Evolutionary conservation across 1,140 invertebrate species (phyloP).

Genomic region (Cyphomyrmex costatus): DNA sequence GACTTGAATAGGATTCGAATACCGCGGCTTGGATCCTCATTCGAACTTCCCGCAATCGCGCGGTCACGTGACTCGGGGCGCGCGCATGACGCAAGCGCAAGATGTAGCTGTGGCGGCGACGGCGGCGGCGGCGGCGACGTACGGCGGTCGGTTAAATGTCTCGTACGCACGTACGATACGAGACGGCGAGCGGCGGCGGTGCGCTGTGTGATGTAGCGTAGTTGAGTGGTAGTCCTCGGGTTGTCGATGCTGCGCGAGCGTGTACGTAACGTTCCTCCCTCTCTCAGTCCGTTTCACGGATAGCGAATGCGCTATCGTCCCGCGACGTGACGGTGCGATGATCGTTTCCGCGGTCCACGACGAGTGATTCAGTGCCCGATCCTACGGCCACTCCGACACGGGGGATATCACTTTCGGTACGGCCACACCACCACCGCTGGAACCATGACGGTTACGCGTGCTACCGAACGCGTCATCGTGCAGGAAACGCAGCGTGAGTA

Average conservation of each 20-base stretch:
- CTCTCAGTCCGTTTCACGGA: background rate
- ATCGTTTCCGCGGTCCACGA: constrained; percentile 62
- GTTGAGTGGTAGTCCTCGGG: constrained; percentile 46
- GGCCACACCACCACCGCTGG: constrained; percentile 54
- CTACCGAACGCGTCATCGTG: constrained; percentile 33
- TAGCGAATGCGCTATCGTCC: constrained; percentile 43
- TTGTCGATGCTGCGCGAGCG: constrained; percentile 42
- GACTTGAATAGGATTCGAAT: too few relatives aligned
- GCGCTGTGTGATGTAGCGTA: constrained; percentile 31
- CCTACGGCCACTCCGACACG: background rate
- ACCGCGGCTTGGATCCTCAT: too few relatives aligned
- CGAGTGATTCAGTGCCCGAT: constrained; percentile 78
- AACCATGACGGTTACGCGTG: constrained; percentile 66
- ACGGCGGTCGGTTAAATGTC: constrained; percentile 68
- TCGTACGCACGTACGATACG: constrained; percentile 29
- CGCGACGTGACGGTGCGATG: constrained; percentile 54
- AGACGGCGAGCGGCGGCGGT: constrained; percentile 21
- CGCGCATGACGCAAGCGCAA: constrained; percentile 8
- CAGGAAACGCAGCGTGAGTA: constrained; percentile 67
- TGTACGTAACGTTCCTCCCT: constrained; percentile 24
- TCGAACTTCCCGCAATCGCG: constrained; percentile 41
- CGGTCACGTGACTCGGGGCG: background rate
- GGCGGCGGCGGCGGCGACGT: constrained; percentile 8
- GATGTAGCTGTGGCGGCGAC: background rate
- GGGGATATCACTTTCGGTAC: constrained; percentile 75